A percentile compares a stretch with the other conserved stretches of the same genome.
Evolutionary conservation across 2,797 vertebrate species (phyloP).

Genomic region (Gobio occitaniae): DNA sequence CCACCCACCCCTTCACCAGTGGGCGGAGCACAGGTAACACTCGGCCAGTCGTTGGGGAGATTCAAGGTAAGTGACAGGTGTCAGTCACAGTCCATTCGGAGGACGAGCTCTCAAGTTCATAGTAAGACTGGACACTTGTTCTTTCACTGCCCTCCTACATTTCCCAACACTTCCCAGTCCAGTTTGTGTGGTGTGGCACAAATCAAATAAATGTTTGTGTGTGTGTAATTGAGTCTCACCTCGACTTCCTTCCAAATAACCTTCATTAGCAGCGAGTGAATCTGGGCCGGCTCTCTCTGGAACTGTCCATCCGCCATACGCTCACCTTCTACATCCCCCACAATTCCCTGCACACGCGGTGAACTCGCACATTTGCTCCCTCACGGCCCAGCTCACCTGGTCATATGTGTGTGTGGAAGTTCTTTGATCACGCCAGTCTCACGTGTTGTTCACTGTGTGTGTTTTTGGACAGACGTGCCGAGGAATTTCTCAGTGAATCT

Average conservation of each 20-base stretch:
- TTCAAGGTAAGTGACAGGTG: conserved; percentile 73
- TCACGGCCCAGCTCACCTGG: not conserved
- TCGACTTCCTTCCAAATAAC: conserved; percentile 55
- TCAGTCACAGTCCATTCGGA: conserved; percentile 9
- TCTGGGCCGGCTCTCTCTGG: conserved; percentile 57
- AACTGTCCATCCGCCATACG: conserved; percentile 44
- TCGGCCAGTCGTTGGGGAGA: conserved; percentile 61
- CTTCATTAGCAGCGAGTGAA: conserved; percentile 42
- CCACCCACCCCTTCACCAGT: conserved; percentile 74
- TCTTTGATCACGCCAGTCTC: conserved; percentile 17
- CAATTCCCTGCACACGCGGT: conserved; percentile 48
- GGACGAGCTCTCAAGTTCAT: not conserved
- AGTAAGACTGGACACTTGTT: conserved; percentile 18
- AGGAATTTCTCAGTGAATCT: conserved; percentile 98
- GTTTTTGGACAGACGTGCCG: conserved; percentile 86
- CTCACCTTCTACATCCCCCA: conserved; percentile 54
- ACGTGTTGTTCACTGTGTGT: conserved; percentile 64
- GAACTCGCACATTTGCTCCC: conserved; percentile 34
- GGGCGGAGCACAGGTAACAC: conserved; percentile 71
- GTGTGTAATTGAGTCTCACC: conserved; percentile 35
- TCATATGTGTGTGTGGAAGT: conserved; percentile 21
- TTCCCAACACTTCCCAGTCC: conserved; percentile 41
- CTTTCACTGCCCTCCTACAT: conserved; percentile 8
- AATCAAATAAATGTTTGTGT: conserved; percentile 9
- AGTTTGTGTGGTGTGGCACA: conserved; percentile 58